Base-by-base conservation (phyloP, 2,888 invertebrate genomes). In the Drosophila nr. fundita region DNA sequence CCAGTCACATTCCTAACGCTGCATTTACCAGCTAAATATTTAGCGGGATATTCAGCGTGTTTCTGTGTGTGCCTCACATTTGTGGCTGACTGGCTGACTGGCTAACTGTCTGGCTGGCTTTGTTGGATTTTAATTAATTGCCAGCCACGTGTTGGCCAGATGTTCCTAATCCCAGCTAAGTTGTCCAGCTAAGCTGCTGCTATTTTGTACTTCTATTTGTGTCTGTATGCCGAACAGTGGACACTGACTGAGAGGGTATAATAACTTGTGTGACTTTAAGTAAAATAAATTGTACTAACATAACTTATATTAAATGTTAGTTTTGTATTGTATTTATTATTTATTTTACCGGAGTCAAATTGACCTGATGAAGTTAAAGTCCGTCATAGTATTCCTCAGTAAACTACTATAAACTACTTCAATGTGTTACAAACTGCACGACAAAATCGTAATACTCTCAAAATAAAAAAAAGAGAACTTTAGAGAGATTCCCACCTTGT, bases 81-180 rank as follows among this genome's bases (percentile, higher is more conserved):
- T 61, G 62, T n/a, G n/a, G n/a, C n/a, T n/a, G n/a, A 1, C 24
- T 48, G 69, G 61, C 30, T 45, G 57, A 62, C 52, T 45, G 59
- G 40, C 48, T 54, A 27, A 36, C 34, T 61, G 50, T 30, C 38
- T 49, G 64, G 52, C 52, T 59, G 58, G 74, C 73, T 70, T 90
- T 79, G 83, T 82, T 85, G 76, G 74, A 73, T 83, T 90, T 91
- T 89, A 91, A 91, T 91, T 91, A 91, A 89, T 88, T 88, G 73
- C 70, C 73, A 64, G 69, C 61, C 68, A 69, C 81, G 74, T 83
- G 72, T 69, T 81, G 71, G 73, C 69, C 63, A 29, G 53, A 53
- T 64, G 67, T 38, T 42, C 48, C 68, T 74, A 59, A 74, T 65
- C 64, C 67, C 61, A 36, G 65, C 59, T 73, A 73, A 82, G 74